A percentile compares a stretch with the other conserved stretches of the same genome.
Conservation (phyloP, 35 echinoderm and acorn worm species). For the Amphiura filiformis region DNA sequence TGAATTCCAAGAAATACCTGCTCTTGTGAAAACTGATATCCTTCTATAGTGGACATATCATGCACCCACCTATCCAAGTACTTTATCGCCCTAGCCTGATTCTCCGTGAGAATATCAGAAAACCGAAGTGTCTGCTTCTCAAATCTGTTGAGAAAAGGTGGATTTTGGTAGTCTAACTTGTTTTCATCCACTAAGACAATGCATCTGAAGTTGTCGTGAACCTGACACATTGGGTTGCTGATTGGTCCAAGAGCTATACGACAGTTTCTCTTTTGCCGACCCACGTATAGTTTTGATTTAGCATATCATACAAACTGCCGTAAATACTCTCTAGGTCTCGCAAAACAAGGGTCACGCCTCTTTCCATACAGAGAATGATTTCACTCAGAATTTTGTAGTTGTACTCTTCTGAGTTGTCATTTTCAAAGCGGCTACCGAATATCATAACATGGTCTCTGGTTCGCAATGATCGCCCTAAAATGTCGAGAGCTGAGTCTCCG, state of each 20-base stretch:
- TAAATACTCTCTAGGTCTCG: conserved; percentile 39
- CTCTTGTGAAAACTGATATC: conserved; percentile 16
- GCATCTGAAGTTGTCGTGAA: conserved; percentile 33
- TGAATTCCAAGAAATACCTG: conserved; percentile 20
- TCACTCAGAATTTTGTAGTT: conserved; percentile 28
- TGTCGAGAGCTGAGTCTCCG: conserved; percentile 34
- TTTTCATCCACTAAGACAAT: conserved; percentile 31
- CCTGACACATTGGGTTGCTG: conserved; percentile 48
- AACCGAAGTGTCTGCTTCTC: conserved; percentile 38
- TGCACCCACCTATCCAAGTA: conserved; percentile 6
- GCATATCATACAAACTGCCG: conserved; percentile 44
- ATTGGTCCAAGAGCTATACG: conserved; percentile 20
- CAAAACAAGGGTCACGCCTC: conserved; percentile 18
- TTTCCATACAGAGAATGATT: conserved; percentile 43
- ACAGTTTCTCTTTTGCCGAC: conserved; percentile 36
- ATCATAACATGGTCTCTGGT: not conserved
- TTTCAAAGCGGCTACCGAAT: conserved; percentile 41
- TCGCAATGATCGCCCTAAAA: conserved; percentile 1
- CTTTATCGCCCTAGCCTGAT: not conserved
- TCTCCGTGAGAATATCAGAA: conserved; percentile 10
- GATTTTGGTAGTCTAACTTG: conserved; percentile 43
- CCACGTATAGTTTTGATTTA: conserved; percentile 33
- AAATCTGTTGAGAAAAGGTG: conserved; percentile 44
- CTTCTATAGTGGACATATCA: conserved; percentile 11
- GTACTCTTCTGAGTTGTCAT: conserved; percentile 49